Base-by-base conservation (phyloP, 2,113 vertebrate species). In the Hyperopisus bebe region DNA sequence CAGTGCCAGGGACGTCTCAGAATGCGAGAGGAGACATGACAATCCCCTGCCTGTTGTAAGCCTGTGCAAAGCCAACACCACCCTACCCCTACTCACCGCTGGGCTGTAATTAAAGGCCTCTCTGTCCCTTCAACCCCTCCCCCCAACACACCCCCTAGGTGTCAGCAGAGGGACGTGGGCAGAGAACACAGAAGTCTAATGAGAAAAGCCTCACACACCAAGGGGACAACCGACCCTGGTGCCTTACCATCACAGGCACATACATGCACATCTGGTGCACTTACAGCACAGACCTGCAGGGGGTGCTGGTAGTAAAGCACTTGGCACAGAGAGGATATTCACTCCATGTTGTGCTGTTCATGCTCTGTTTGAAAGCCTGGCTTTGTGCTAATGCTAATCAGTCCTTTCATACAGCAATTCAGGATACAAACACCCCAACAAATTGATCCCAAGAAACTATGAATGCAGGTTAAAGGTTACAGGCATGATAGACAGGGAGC, bases 351-450 rank as follows among this genome's bases (percentile, higher is more conserved):
- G 74, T 7, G 74, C 35, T 42, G 74, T 80, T 80, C 74, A 42
- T 39, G 31, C 35, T 39, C 74, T 7, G 15, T 39, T 35, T 39
- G 74, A 80, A 80, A 80, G 74, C 31, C 74, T 39, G 74, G 35
- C 74, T 80, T 80, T 80, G 35, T 80, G 74, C 74, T 42, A 42
- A 80, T 80, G 74, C 74, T 80, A 80, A 80, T 80, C 74, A 80
- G 74, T 42, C 74, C 35, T 42, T 80, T 80, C 42, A 80, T 39
- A 80, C 35, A 39, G 74, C 74, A 17, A 80, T 31, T 31, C 62
- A 70, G 62, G 62, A 70, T 27, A 27, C 62, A 42, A 80, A 42
- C 31, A 80, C 74, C 74, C 74, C 31, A 19, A 80, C 74, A 80
- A 80, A 80, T 80, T 80, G 74, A 80, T 80, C 31, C 35, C 35